Conservation (phyloP, 2,888 invertebrate genomes). For the Pyralis farinalis region DNA sequence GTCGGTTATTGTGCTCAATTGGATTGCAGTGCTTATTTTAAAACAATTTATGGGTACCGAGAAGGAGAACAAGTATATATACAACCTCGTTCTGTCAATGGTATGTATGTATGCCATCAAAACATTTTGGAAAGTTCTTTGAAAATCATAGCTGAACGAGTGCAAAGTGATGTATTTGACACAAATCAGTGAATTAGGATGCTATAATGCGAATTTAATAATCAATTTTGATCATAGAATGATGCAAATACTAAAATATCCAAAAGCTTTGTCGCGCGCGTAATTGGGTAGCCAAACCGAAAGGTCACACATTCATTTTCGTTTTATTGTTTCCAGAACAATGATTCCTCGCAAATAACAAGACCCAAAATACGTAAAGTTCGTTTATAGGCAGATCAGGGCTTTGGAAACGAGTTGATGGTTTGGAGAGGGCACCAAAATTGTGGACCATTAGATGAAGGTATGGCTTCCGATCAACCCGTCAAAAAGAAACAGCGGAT, state of each 20-base stretch:
- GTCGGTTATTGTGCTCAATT: conserved; percentile 42
- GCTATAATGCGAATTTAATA: conserved; percentile 17
- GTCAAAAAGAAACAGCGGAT: conserved; percentile 91
- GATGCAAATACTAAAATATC: conserved; percentile 31
- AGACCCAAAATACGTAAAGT: conserved; percentile 6
- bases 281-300: conserved; percentile 77
- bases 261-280: conserved; percentile 74
- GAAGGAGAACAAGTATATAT: conserved; percentile 39
- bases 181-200: conserved; percentile 19
- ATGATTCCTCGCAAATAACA: conserved; percentile 32
- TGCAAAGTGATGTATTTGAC: conserved; percentile 16
- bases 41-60: conserved; percentile 57
- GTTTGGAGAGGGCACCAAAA: conserved; percentile 82
- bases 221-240: conserved; percentile 12
- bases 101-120: conserved; percentile 77
- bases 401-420: conserved; percentile 66
- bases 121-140: conserved; percentile 80
- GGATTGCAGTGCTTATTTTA: conserved; percentile 59
- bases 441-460: conserved; percentile 77
- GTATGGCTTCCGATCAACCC: conserved; percentile 90
- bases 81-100: conserved; percentile 69
- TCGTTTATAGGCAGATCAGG: conserved; percentile 14
- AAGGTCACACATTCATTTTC: conserved; percentile 76
- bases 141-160: conserved; percentile 30
- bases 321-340: conserved; percentile 67